phyloP scores from a whole-genome alignment of 2,113 vertebrate species.

The Nothoprocta pentlandii region DNA sequence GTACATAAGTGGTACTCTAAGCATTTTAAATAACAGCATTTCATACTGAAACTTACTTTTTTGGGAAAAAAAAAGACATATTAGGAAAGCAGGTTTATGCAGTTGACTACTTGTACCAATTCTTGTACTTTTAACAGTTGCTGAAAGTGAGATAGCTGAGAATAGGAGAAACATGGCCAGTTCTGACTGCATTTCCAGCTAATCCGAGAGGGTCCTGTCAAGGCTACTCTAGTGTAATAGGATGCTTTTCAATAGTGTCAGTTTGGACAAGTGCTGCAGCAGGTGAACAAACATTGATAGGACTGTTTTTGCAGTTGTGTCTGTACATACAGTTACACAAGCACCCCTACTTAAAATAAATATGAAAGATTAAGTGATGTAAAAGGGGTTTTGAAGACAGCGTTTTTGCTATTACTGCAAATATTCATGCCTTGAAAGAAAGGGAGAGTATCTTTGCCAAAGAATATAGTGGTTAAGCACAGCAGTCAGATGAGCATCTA shows the following conservation, averaged over 20 bases:
- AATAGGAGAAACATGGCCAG: background rate
- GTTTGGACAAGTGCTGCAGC: conserved; percentile 37
- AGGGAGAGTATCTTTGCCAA: background rate
- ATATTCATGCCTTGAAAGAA: background rate
- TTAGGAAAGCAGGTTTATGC: background rate
- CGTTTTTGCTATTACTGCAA: background rate
- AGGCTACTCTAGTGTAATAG: background rate
- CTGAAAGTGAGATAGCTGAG: background rate
- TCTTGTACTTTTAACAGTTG: background rate
- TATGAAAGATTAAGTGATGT: background rate
- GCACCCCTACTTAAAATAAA: conserved; percentile 10
- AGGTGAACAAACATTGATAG: conserved; percentile 68
- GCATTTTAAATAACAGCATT: background rate
- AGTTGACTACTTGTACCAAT: background rate
- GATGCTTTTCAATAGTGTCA: conserved; percentile 26
- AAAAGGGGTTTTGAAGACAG: background rate
- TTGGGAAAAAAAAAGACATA: too few species aligned
- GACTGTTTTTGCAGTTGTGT: background rate
- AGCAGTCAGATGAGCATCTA: background rate
- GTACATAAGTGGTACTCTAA: background rate
- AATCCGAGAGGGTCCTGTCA: background rate
- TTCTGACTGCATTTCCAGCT: conserved; percentile 39
- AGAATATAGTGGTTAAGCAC: background rate
- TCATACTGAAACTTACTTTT: background rate
- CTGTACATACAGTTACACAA: background rate